Base-by-base conservation (phyloP, 1,140 invertebrate species). In the Lordiphosa mommai region DNA sequence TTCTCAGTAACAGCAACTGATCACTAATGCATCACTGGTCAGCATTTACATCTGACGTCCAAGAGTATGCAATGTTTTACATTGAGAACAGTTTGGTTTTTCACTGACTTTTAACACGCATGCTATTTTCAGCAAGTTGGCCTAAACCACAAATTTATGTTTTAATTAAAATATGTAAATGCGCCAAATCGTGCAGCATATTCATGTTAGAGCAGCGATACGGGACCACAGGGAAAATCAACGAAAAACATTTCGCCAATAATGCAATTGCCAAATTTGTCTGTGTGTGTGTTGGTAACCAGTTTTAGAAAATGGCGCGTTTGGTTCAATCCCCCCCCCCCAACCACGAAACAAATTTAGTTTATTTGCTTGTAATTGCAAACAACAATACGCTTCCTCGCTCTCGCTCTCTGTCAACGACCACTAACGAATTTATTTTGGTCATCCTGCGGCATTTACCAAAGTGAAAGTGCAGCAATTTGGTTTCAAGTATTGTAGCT, bases 161-260 rank as follows among this genome's bases (percentile, higher is more conserved):
- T 82, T 84, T 82, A 82, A 82, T 82, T 82, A 82, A 82, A 82
- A 82, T 82, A 82, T 82, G 76, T 66, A 82, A 82, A 82, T 82
- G 59, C 58, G 58, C 27, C 58, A 71, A 80, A 68, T 76, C 55
- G 67, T 50, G 53, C 64, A 67, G 63, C 59, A 71, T 49, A 65
- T 13, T 20, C 12, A 20, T 9, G n/a, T 4, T 23, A 48, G 32
- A 12, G 16, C 6, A n/a, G n/a, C 4, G 4, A 55, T 51, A 60
- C 53, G 64, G 58, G 16, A 20, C 43, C 1, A 6, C 46, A 27
- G 55, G 14, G 10, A 57, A 77, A 77, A 56, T 52, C 63, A 47
- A 33, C 27, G 65, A 60, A 84, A 71, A 82, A 82, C 60, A 82
- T 82, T 82, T 82, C 76, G 38, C 76, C 72, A 71, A 76, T 76